Evolutionary conservation across 2,797 vertebrate species (phyloP).

Genomic region (Falco berigora): DNA sequence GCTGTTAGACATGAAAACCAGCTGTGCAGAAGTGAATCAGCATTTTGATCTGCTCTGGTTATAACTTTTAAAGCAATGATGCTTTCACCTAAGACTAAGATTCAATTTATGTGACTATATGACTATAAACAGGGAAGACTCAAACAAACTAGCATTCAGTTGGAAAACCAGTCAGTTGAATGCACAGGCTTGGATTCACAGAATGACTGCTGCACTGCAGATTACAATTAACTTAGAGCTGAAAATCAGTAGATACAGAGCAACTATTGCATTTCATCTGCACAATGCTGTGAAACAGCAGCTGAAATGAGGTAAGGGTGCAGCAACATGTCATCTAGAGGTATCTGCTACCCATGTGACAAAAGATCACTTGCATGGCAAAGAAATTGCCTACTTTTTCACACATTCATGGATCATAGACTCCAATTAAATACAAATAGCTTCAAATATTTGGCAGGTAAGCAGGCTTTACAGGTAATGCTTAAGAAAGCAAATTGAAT

Average conservation of each 20-base stretch:
- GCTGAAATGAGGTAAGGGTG: background rate
- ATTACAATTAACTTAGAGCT: conserved; percentile 13
- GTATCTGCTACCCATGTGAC: background rate
- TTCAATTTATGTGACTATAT: background rate
- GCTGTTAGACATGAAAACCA: background rate
- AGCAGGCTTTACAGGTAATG: background rate
- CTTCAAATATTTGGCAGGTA: background rate
- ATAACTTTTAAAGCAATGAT: background rate
- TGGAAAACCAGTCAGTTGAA: background rate
- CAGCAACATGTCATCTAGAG: background rate
- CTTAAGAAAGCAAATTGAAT: background rate
- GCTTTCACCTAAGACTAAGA: background rate
- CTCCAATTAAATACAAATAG: background rate
- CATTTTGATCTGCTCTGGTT: background rate
- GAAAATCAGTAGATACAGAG: background rate
- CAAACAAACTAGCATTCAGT: background rate
- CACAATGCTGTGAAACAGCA: background rate
- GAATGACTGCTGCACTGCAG: conserved; percentile 21
- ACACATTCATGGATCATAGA: background rate
- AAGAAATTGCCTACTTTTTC: background rate
- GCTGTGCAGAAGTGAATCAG: background rate
- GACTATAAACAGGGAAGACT: background rate
- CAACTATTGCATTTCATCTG: background rate
- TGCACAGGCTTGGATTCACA: background rate
- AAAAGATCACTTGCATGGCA: background rate